Evolutionary conservation across 2,113 vertebrate genomes (phyloP).

Genomic region (Silurus asotus): DNA sequence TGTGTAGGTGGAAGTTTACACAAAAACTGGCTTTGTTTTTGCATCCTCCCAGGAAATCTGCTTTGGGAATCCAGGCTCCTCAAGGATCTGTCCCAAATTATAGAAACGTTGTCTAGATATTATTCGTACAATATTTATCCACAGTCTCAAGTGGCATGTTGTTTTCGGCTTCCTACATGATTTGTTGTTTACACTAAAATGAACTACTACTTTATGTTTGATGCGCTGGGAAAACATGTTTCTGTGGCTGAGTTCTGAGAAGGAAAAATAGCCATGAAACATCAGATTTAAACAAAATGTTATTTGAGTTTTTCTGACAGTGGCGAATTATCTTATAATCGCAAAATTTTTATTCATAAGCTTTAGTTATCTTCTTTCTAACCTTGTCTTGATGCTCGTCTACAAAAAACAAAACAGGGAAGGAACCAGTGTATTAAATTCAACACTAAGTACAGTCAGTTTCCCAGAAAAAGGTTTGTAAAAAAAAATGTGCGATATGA

Average conservation of each 20-base stretch:
- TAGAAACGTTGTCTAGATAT: conserved; percentile 1
- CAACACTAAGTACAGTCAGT: too few relatives aligned
- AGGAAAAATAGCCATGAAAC: neutral
- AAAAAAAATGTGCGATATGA: neutral
- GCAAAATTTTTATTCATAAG: too few relatives aligned
- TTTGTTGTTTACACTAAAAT: neutral
- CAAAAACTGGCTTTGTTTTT: neutral
- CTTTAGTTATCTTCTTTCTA: neutral
- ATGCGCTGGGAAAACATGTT: neutral
- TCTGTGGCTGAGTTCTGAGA: neutral
- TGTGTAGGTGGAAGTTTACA: conserved; percentile 4
- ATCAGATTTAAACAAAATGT: neutral
- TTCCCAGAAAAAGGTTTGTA: neutral
- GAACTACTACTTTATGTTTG: neutral
- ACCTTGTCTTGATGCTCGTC: neutral
- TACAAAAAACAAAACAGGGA: neutral
- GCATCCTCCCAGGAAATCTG: conserved; percentile 19
- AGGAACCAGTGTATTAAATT: neutral
- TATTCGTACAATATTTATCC: neutral
- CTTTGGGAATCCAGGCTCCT: conserved; percentile 20
- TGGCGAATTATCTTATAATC: neutral
- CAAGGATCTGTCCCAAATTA: conserved; percentile 19
- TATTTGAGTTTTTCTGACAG: neutral
- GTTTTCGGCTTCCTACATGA: neutral
- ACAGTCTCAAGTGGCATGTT: neutral